These are phyloP conservation scores for Aphelocoma coerulescens DNA, from an alignment of 2,113 vertebrate species.

Conservation along the genomic window DNA sequence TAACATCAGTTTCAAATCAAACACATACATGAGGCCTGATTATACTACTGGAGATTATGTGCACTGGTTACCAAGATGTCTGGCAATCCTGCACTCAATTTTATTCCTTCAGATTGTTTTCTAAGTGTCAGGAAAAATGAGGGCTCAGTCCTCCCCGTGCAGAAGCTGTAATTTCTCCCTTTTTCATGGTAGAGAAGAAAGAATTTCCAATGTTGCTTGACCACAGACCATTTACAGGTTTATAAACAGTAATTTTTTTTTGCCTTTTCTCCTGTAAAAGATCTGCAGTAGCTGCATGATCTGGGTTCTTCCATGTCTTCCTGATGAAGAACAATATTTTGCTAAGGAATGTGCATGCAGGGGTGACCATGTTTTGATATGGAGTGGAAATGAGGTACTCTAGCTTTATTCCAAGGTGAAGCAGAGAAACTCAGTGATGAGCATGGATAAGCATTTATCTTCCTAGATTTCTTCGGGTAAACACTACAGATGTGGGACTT, in stretches of 20 bases:
- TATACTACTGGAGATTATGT: neutral
- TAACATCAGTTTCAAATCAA: neutral
- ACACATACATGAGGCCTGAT: neutral
- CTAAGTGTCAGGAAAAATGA: neutral
- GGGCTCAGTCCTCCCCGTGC: neutral
- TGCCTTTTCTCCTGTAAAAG: neutral
- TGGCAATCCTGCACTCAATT: neutral
- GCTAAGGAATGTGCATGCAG: accelerated
- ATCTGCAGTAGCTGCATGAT: neutral
- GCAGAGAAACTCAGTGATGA: neutral
- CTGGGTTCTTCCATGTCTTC: neutral
- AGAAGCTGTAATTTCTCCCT: neutral
- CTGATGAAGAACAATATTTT: neutral
- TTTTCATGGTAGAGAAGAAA: neutral
- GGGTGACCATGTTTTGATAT: neutral
- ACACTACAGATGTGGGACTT: neutral
- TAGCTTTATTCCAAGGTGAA: neutral
- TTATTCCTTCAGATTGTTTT: neutral
- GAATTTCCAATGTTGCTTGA: neutral
- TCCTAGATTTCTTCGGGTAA: neutral
- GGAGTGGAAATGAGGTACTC: neutral
- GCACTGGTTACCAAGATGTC: neutral
- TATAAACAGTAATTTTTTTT: neutral
- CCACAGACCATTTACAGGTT: neutral
- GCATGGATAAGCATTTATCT: neutral